Conservation (phyloP, 2,113 vertebrate species). For the Melanotaenia duboulayi region DNA sequence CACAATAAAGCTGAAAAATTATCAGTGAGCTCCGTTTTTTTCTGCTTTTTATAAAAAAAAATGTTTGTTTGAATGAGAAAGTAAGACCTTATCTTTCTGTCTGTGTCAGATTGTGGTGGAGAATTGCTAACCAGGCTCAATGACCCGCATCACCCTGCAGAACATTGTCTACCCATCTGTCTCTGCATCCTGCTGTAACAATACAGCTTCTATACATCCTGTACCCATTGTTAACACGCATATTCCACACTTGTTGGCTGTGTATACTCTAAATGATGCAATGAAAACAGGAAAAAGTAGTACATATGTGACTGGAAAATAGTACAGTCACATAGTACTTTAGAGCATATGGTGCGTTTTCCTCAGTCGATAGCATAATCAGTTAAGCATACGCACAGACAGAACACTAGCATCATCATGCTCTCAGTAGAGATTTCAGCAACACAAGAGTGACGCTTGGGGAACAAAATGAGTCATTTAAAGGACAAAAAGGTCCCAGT, state of each 20-base stretch:
- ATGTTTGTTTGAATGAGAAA: slow-evolving; percentile 3
- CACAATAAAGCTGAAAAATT: no score
- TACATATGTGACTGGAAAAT: not conserved
- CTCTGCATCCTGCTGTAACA: slow-evolving; percentile 40
- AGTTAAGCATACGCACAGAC: not conserved
- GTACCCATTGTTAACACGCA: slow-evolving; percentile 24
- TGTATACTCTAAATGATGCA: not conserved
- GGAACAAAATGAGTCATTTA: slow-evolving; percentile 59
- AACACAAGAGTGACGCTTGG: slow-evolving; percentile 52
- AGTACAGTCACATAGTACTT: not conserved
- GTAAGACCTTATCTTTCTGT: slow-evolving; percentile 14
- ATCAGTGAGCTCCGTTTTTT: no score
- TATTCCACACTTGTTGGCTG: slow-evolving; percentile 56
- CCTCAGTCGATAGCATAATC: slow-evolving; percentile 29
- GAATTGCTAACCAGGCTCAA: slow-evolving; percentile 46
- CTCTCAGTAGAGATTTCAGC: slow-evolving; percentile 32
- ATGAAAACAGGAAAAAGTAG: not conserved
- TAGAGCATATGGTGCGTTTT: slow-evolving; percentile 43
- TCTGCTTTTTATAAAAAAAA: no score
- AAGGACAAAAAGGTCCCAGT: slow-evolving; percentile 51
- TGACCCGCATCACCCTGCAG: slow-evolving; percentile 54
- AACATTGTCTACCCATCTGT: slow-evolving; percentile 63
- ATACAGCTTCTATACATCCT: slow-evolving; percentile 24
- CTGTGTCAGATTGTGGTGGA: slow-evolving; percentile 40
- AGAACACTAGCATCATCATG: no score